These are phyloP conservation scores for Speoplatyrhinus poulsoni DNA, from an alignment of 2,113 vertebrate species.

Conservation along the genomic window DNA sequence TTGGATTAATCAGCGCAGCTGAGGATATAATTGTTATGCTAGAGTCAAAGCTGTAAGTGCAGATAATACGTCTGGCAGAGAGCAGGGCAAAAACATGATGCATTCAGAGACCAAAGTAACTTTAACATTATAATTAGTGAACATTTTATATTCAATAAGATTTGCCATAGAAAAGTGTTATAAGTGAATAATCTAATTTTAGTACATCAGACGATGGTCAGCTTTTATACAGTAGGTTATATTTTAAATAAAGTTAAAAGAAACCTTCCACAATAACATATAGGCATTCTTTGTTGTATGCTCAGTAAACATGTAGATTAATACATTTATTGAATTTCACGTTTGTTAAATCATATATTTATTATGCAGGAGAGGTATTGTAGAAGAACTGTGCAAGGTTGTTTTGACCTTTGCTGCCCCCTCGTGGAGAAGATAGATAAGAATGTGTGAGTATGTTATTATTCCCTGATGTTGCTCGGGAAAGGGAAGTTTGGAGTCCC, in stretches of 20 bases:
- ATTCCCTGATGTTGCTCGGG: no score
- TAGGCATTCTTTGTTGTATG: not conserved
- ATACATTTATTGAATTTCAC: no score
- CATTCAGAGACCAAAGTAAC: constrained; percentile 54
- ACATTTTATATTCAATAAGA: constrained; percentile 20
- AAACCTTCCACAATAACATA: not conserved
- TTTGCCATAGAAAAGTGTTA: not conserved
- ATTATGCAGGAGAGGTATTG: not conserved
- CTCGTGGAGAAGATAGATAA: constrained; percentile 48
- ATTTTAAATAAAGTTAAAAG: not conserved
- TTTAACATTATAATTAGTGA: constrained; percentile 29
- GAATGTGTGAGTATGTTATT: not conserved
- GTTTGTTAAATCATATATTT: not conserved
- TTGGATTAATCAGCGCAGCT: constrained; percentile 78
- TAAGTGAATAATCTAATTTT: no score
- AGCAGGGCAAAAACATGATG: constrained; percentile 56
- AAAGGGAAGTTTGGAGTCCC: no score
- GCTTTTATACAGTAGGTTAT: not conserved
- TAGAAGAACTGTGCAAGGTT: constrained; percentile 1
- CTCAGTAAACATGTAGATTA: not conserved
- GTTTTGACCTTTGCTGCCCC: constrained; percentile 63
- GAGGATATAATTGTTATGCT: constrained; percentile 77
- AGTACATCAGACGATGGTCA: not conserved
- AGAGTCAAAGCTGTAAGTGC: constrained; percentile 77
- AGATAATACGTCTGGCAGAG: constrained; percentile 78